phyloP scores from a whole-genome alignment of 1,140 invertebrate species.

The Mercenaria mercenaria region DNA sequence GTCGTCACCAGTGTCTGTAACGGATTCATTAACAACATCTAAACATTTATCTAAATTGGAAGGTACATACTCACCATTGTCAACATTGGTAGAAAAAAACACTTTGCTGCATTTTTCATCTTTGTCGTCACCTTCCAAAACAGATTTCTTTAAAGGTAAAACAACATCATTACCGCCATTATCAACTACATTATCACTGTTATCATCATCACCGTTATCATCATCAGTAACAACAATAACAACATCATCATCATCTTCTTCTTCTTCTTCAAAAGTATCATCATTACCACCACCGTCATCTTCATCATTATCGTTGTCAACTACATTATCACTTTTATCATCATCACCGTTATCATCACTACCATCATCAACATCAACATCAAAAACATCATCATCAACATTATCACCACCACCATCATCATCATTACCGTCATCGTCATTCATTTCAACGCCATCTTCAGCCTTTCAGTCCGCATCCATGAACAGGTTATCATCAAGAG shows the following conservation, averaged over 20 bases:
- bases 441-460: neutral
- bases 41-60: neutral
- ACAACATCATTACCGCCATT: neutral
- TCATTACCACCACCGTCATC: neutral
- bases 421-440: neutral
- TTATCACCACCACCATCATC: neutral
- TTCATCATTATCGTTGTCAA: neutral
- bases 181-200: neutral
- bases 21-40: neutral
- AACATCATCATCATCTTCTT: neutral
- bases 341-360: slow-evolving; percentile 39
- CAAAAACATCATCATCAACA: slow-evolving; percentile 35
- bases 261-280: neutral
- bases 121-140: neutral
- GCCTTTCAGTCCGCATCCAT: too few relatives aligned
- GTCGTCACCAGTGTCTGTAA: too few relatives aligned
- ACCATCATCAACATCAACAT: slow-evolving; percentile 55
- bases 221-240: neutral
- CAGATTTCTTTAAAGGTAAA: too few relatives aligned
- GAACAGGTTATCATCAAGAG: neutral
- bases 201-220: neutral
- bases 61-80: neutral
- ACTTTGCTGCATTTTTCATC: too few relatives aligned
- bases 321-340: slow-evolving; percentile 29
- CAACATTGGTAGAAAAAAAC: neutral